Conservation (phyloP, 2,888 invertebrate genomes). For the Drosophila putrida region DNA sequence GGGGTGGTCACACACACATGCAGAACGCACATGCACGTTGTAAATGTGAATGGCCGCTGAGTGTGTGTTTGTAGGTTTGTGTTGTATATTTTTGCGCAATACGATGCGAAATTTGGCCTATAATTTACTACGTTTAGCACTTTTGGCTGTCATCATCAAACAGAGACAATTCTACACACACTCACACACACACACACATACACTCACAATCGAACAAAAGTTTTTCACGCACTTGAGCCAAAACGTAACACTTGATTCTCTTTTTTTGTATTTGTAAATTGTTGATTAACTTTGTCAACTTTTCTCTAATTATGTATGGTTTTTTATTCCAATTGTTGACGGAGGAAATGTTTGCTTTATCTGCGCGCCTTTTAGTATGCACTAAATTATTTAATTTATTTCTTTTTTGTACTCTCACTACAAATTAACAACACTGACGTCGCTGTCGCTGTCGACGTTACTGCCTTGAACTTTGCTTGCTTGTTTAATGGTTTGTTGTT, state of each 20-base stretch:
- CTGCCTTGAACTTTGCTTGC: constrained; percentile 20
- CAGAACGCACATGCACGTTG: constrained; percentile 37
- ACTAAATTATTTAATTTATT: constrained; percentile 14
- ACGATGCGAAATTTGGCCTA: constrained; percentile 48
- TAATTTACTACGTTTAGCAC: constrained; percentile 48
- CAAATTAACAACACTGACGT: constrained; percentile 13
- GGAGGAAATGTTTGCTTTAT: background rate
- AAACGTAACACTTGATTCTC: constrained; percentile 21
- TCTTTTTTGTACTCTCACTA: constrained; percentile 7
- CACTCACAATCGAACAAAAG: background rate
- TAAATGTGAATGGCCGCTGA: constrained; percentile 59
- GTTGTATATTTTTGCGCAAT: constrained; percentile 53
- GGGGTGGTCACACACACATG: constrained; percentile 44
- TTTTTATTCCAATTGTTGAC: constrained; percentile 11
- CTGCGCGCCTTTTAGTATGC: constrained; percentile 43
- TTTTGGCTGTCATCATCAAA: constrained; percentile 29
- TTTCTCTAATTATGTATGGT: background rate
- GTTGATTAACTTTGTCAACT: constrained; percentile 5
- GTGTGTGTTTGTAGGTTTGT: constrained; percentile 40
- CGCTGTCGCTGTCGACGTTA: constrained; percentile 7
- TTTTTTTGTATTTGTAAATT: background rate
- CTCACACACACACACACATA: background rate
- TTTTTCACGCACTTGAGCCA: constrained; percentile 25
- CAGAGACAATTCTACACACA: constrained; percentile 5
- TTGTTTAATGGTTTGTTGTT: constrained; percentile 16